Evolutionary conservation across 2,797 vertebrate genomes (phyloP).

Genomic region (Podarcis siculus): DNA sequence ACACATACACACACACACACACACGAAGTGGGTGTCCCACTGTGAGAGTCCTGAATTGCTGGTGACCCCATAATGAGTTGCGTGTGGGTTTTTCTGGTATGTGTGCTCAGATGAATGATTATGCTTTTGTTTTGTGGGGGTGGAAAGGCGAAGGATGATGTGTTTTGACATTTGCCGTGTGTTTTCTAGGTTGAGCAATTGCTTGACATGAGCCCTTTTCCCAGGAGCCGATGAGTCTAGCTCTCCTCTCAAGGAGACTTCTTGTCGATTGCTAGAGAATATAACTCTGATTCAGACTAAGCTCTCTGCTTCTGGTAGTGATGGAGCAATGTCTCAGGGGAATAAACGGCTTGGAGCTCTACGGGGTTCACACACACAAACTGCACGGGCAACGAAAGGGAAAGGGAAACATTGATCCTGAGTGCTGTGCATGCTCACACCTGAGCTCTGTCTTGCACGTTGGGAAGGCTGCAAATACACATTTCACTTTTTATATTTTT

Average conservation of each 20-base stretch:
- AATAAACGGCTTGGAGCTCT: not conserved
- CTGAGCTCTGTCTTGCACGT: not conserved
- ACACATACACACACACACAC: too few relatives aligned
- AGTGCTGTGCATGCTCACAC: not conserved
- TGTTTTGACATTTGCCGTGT: constrained; percentile 31
- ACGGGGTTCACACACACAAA: not conserved
- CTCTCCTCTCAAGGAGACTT: constrained; percentile 4
- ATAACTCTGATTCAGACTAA: constrained; percentile 34
- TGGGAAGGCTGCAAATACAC: not conserved
- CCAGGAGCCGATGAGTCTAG: constrained; percentile 27
- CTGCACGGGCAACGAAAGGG: not conserved
- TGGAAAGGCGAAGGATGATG: not conserved
- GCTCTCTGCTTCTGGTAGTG: constrained; percentile 10
- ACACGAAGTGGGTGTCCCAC: not conserved
- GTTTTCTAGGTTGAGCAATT: constrained; percentile 15
- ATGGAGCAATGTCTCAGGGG: not conserved
- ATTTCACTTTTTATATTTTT: not conserved
- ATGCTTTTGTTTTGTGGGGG: not conserved
- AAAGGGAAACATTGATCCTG: constrained; percentile 9
- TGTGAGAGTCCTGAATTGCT: constrained; percentile 13
- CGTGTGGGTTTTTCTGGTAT: not conserved
- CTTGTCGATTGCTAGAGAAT: constrained; percentile 30
- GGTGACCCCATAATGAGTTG: not conserved
- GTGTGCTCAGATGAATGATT: not conserved
- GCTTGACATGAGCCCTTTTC: constrained; percentile 11